Conservation (phyloP, 2,797 vertebrate genomes). For the Hypotaenidia philippensis region DNA sequence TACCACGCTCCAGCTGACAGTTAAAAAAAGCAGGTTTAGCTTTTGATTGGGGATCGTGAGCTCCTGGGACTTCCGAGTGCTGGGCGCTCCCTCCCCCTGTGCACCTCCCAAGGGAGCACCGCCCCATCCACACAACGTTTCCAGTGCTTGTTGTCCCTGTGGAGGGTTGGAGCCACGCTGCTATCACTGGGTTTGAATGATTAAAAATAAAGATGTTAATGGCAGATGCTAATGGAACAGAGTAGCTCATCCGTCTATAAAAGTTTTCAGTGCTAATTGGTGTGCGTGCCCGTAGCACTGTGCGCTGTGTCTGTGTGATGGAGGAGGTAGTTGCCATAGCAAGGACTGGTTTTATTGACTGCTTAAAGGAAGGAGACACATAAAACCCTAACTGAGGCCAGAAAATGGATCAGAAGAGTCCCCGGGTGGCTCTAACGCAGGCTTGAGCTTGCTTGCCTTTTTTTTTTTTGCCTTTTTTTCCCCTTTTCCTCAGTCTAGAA, state of each 20-base stretch:
- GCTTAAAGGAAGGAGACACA: slow-evolving; percentile 58
- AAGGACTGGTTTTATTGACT: slow-evolving; percentile 70
- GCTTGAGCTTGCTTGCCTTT: background rate
- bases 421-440: slow-evolving; percentile 56
- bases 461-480: background rate
- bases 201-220: background rate
- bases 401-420: slow-evolving; percentile 51
- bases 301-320: background rate
- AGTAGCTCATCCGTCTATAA: background rate
- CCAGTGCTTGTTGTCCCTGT: rapidly evolving
- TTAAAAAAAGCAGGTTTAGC: background rate
- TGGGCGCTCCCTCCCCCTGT: background rate
- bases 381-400: slow-evolving; percentile 60
- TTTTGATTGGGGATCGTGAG: background rate
- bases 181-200: rapidly evolving
- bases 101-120: background rate
- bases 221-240: background rate
- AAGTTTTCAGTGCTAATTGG: background rate
- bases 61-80: background rate
- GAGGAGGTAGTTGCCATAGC: slow-evolving; percentile 63
- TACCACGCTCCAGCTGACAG: background rate
- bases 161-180: rapidly evolving
- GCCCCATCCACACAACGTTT: rapidly evolving
- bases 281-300: background rate
- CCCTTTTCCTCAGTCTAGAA: background rate